Conservation (phyloP, 2,888 invertebrate species). For the Latrodectus hesperus region DNA sequence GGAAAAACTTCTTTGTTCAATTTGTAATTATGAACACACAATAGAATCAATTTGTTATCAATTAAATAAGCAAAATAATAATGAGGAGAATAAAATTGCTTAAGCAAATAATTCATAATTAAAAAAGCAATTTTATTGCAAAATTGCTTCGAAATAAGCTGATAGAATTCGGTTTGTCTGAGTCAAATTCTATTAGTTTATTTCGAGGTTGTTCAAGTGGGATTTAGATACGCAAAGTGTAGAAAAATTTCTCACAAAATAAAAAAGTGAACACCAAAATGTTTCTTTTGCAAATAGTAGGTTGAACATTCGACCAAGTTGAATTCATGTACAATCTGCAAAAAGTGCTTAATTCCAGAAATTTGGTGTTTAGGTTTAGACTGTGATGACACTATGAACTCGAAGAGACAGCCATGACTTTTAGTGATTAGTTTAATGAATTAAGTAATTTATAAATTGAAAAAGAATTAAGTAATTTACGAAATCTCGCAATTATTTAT, state of each 20-base stretch:
- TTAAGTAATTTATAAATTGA: no score
- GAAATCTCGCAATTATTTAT: not conserved
- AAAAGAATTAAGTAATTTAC: not conserved
- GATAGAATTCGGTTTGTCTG: not conserved
- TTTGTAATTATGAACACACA: no score
- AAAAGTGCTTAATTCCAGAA: constrained; percentile 6
- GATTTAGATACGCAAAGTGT: not conserved
- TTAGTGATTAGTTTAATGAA: not conserved
- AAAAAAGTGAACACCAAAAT: no score
- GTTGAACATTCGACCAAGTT: constrained; percentile 7
- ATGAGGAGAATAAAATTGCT: no score
- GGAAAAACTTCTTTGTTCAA: no score
- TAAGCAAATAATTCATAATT: no score
- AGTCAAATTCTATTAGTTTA: not conserved
- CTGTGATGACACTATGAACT: not conserved
- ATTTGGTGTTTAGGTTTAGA: constrained; percentile 3
- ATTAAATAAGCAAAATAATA: no score
- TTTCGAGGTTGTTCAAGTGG: not conserved
- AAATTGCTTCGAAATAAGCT: no score
- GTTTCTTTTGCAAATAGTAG: not conserved
- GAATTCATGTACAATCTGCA: not conserved
- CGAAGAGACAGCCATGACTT: not conserved
- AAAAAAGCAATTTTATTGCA: no score
- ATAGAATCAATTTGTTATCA: no score
- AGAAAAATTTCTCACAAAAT: not conserved